A percentile compares a stretch with the other conserved stretches of the same genome.
phyloP scores from a whole-genome alignment of 2,113 vertebrate genomes.

The Osmerus eperlanus region DNA sequence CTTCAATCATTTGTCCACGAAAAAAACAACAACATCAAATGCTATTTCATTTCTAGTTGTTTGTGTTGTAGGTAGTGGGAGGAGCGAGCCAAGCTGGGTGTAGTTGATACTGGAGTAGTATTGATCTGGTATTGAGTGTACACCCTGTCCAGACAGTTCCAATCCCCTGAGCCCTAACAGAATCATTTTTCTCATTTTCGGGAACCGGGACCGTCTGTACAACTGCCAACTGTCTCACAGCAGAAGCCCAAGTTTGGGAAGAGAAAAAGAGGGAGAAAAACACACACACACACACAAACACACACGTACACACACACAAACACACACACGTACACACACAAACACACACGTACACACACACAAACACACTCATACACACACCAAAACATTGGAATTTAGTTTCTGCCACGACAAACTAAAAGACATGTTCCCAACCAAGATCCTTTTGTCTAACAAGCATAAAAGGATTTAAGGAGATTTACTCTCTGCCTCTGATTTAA shows the following conservation, averaged over 20 bases:
- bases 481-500: slow-evolving; percentile 63
- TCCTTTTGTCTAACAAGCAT: slow-evolving; percentile 64
- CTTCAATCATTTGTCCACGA: slow-evolving; percentile 54
- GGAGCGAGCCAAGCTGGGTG: slow-evolving; percentile 36
- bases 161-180: slow-evolving; percentile 33
- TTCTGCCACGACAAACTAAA: slow-evolving; percentile 47
- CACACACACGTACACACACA: too few relatives aligned
- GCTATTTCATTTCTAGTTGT: slow-evolving; percentile 55
- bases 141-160: slow-evolving; percentile 53
- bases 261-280: not conserved
- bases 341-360: too few relatives aligned
- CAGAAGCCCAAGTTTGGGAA: slow-evolving; percentile 34
- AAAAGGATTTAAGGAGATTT: slow-evolving; percentile 68
- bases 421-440: slow-evolving; percentile 54
- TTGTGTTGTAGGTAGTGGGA: slow-evolving; percentile 38
- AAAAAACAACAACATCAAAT: slow-evolving; percentile 51
- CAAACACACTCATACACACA: not conserved
- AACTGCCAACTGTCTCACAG: slow-evolving; percentile 21
- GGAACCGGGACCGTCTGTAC: slow-evolving; percentile 34
- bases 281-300: not conserved
- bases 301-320: too few relatives aligned
- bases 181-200: slow-evolving; percentile 52
- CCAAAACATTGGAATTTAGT: slow-evolving; percentile 37
- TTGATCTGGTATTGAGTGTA: slow-evolving; percentile 60
- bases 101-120: slow-evolving; percentile 55